Conservation (phyloP, 2,113 vertebrate genomes). For the Taurulus bubalis region DNA sequence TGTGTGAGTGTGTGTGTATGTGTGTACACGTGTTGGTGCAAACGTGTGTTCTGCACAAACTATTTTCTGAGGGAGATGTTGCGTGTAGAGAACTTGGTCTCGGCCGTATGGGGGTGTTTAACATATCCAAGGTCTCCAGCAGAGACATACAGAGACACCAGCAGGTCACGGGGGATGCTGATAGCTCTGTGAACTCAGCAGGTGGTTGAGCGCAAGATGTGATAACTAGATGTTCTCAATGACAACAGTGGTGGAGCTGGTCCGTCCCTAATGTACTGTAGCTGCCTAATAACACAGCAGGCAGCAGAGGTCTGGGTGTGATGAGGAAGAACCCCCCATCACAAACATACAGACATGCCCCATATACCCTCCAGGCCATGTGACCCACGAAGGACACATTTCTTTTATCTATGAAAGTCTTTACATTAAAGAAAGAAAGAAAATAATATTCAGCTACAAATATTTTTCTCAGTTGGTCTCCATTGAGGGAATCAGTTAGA, state of each 20-base stretch:
- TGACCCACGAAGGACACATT: slow-evolving; percentile 62
- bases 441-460: not conserved
- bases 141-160: slow-evolving; percentile 74
- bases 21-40: slow-evolving; percentile 11
- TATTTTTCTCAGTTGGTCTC: slow-evolving; percentile 21
- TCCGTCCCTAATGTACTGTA: slow-evolving; percentile 71
- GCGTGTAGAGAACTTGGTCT: slow-evolving; percentile 59
- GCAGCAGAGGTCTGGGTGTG: slow-evolving; percentile 68
- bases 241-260: slow-evolving; percentile 73
- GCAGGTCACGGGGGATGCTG: slow-evolving; percentile 74
- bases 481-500: slow-evolving; percentile 22
- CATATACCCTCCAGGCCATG: slow-evolving; percentile 43
- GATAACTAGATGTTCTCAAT: slow-evolving; percentile 84
- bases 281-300: slow-evolving; percentile 80
- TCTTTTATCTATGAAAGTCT: not conserved
- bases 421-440: not conserved
- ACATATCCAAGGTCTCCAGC: slow-evolving; percentile 84
- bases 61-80: slow-evolving; percentile 62
- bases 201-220: slow-evolving; percentile 80
- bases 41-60: slow-evolving; percentile 31
- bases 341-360: slow-evolving; percentile 50
- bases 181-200: slow-evolving; percentile 83
- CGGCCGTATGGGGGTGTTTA: slow-evolving; percentile 75
- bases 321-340: slow-evolving; percentile 56
- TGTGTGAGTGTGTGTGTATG: not conserved